These are phyloP conservation scores for Bombus superbus DNA, from an alignment of 1,140 invertebrate species.

Conservation along the genomic window DNA sequence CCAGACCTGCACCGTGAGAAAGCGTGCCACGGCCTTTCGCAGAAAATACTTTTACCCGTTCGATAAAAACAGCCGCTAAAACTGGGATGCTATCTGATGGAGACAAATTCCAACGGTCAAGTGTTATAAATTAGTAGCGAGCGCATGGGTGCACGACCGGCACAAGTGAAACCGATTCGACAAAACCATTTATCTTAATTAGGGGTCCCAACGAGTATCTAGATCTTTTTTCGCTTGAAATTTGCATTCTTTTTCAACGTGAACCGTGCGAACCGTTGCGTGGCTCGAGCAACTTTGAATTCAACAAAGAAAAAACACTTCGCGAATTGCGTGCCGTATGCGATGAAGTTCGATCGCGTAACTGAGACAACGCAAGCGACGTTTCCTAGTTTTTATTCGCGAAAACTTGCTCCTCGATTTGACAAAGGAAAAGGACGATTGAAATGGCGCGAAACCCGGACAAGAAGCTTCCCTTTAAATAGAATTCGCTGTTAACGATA, in stretches of 20 bases:
- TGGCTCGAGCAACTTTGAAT: background rate
- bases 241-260: constrained; percentile 23
- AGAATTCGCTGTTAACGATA: background rate
- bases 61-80: constrained; percentile 22
- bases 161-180: constrained; percentile 39
- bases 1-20: constrained; percentile 32
- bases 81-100: constrained; percentile 32
- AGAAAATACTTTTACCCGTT: constrained; percentile 28
- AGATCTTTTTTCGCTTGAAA: constrained; percentile 10
- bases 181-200: constrained; percentile 60
- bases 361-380: background rate
- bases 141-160: constrained; percentile 15
- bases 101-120: constrained; percentile 39
- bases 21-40: constrained; percentile 24
- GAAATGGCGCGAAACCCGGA: background rate
- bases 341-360: background rate
- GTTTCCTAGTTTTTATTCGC: background rate
- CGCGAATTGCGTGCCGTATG: background rate
- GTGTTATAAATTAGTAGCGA: constrained; percentile 43
- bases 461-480: too few relatives aligned
- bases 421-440: background rate
- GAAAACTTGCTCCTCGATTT: background rate
- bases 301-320: background rate
- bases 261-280: constrained; percentile 1
- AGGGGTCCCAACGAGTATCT: constrained; percentile 24